Evolutionary conservation across 2,888 invertebrate species (phyloP), one percentile per base, ranked within the genome.

Genomic region (Callyntrura sp.): DNA sequence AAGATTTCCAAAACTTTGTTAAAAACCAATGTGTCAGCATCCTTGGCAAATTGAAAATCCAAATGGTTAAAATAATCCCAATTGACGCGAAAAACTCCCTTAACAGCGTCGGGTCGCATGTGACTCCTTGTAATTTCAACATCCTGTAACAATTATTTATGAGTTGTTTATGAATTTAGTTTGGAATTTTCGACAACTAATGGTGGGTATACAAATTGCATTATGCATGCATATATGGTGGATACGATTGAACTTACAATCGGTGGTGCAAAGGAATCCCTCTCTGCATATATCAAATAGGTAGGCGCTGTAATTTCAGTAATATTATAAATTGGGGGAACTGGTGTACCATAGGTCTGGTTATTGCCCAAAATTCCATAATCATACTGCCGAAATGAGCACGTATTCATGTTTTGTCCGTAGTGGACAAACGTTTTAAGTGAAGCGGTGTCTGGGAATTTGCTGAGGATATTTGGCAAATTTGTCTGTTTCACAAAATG

Each of bases 301-400:
- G 86, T 86, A 17, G 62, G 78, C 1, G 65, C 70, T 0, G 55
- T 68, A 8, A 83, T 28, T 8, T 68, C 48, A 8, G 51, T 20
- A 3, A 83, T n/a, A n/a, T 83, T 17, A 28, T 83, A 83, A 0
- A n/a, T 1, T 25, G 87, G 87, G 8, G 87, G 87, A 0, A 6
- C 14, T 23, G 20, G 1, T 3, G 14, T 48, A 12, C 79, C 78
- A 17, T 87, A 87, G 11, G 8, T 55, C 6, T 6, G 9, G 0
- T 8, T 0, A 45, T 87, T 87, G 23, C 11, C 70, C 2, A 17
- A 0, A 11, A 17, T n/a, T 6, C 87, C 87, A 70, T 81, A 87
- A 14, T 87, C 81, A 70, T 25, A 87, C 43, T 87, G 55, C 0
- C 60, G 70, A 51, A 87, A 87, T 12, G 43, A 1, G 14, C 87